Evolutionary conservation across 2,113 vertebrate species (phyloP), one percentile per base, ranked within the genome.

Genomic region (Nesogale talazaci): DNA sequence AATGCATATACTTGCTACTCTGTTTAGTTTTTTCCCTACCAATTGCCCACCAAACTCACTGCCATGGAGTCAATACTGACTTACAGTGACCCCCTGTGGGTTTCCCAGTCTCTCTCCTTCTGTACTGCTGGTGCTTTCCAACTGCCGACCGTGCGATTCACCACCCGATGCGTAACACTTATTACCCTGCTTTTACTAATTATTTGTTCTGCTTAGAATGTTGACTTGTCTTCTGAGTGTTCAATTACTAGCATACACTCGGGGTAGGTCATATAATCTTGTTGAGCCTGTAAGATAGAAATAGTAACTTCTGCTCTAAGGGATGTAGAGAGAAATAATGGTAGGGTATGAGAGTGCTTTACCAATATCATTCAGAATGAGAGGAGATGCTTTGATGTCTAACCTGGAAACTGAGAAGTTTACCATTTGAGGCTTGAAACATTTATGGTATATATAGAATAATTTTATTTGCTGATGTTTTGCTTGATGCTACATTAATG

Each of bases 371-470:
- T n/a, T 88, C 19, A 85, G 2, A 70, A 72, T 90, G 63, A 81
- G 56, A 46, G 56, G 74, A 40, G 74, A 52, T 15, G 29, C 25
- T 70, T 88, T 69, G 9, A 34, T 46, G 22, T 22, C 74, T 83
- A 6, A 46, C 40, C 46, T 75, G 42, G 77, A 89, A 92, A 70
- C 1, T 76, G 57, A 78, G 29, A 46, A 46, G 36, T 87, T 67
- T 74, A 42, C 56, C 17, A 25, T 70, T 91, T 89, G 36, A 89
- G 42, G 34, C 91, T 90, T 95, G 91, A 86, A 88, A 83, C 65
- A 70, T 42, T 83, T 72, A 11, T 67, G 31, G 29, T 78, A 77
- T 78, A 57, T 74, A 7, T 75, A 27, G 10, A 17, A 10, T 52
- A 6, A 67, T 90, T 85, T 75, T 94, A 52, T 85, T 63, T 75